A percentile compares a stretch with the other conserved stretches of the same genome.
Conservation (phyloP, 2,797 vertebrate species). For the Scolopax bukidnonensis region DNA sequence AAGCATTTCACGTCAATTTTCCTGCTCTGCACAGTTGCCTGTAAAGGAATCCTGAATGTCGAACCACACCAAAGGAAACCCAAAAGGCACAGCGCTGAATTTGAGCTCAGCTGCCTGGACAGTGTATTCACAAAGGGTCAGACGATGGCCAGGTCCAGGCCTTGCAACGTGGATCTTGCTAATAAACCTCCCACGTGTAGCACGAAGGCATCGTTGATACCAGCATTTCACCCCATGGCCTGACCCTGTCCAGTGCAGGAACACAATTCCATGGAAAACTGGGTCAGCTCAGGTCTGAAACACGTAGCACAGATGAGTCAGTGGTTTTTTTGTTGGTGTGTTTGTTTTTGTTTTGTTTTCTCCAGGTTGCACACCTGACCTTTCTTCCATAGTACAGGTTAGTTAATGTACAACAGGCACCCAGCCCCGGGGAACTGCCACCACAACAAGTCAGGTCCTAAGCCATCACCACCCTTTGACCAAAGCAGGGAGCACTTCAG, state of each 20-base stretch:
- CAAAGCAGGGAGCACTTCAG: not conserved
- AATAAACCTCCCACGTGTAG: not conserved
- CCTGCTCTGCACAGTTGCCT: slow-evolving; percentile 57
- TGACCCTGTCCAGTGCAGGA: not conserved
- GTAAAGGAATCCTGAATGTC: slow-evolving; percentile 79
- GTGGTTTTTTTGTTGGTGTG: not conserved
- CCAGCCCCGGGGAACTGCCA: not conserved
- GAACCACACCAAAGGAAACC: slow-evolving; percentile 35
- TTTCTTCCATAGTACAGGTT: slow-evolving; percentile 24
- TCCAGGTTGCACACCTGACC: not conserved
- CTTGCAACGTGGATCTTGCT: not conserved
- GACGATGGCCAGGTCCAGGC: not conserved
- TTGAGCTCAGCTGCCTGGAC: slow-evolving; percentile 20
- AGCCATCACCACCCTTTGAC: not conserved
- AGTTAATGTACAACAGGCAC: slow-evolving; percentile 52
- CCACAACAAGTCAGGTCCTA: fast-evolving
- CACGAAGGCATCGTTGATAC: not conserved
- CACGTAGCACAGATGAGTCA: not conserved
- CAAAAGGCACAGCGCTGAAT: not conserved
- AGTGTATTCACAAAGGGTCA: not conserved
- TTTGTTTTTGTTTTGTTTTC: not conserved
- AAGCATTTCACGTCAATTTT: slow-evolving; percentile 69
- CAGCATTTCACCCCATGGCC: not conserved
- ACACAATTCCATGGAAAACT: not conserved
- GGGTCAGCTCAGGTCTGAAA: slow-evolving; percentile 35